phyloP scores from a whole-genome alignment of 2,888 invertebrate species.

The Conops quadrifasciatus region DNA sequence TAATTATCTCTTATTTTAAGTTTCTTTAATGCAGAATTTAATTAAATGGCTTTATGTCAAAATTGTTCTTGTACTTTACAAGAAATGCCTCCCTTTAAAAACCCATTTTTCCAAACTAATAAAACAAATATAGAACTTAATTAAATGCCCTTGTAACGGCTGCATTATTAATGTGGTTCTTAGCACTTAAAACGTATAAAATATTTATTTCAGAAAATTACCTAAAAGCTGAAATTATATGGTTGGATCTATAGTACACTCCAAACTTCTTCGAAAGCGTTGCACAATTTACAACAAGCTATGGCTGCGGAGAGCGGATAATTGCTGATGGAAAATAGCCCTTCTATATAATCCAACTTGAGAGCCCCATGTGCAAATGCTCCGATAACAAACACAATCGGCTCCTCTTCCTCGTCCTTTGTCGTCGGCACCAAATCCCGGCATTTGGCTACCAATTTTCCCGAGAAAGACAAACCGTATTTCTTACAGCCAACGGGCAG shows the following conservation, averaged over 20 bases:
- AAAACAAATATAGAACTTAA: neutral
- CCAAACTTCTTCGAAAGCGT: slow-evolving; percentile 96
- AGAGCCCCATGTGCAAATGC: slow-evolving; percentile 98
- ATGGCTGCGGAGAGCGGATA: slow-evolving; percentile 97
- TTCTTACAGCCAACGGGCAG: slow-evolving; percentile 94
- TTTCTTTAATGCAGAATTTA: too few species aligned
- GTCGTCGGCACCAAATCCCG: slow-evolving; percentile 77
- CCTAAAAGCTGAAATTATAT: neutral
- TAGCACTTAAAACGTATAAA: too few species aligned
- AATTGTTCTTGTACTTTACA: neutral
- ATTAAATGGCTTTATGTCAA: too few species aligned
- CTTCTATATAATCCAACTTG: slow-evolving; percentile 87
- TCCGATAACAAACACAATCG: slow-evolving; percentile 90
- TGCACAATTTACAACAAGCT: slow-evolving; percentile 93
- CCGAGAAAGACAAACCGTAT: slow-evolving; percentile 88
- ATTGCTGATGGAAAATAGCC: slow-evolving; percentile 89
- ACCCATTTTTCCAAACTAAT: neutral
- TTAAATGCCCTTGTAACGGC: neutral
- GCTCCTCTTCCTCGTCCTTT: slow-evolving; percentile 72
- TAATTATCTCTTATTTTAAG: too few species aligned
- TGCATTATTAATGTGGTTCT: neutral
- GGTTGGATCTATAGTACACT: slow-evolving; percentile 69
- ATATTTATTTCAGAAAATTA: too few species aligned
- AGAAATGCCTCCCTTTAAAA: neutral
- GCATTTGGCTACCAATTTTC: slow-evolving; percentile 75